phyloP scores from a whole-genome alignment of 2,113 vertebrate genomes.

The Sarotherodon lohbergeri region DNA sequence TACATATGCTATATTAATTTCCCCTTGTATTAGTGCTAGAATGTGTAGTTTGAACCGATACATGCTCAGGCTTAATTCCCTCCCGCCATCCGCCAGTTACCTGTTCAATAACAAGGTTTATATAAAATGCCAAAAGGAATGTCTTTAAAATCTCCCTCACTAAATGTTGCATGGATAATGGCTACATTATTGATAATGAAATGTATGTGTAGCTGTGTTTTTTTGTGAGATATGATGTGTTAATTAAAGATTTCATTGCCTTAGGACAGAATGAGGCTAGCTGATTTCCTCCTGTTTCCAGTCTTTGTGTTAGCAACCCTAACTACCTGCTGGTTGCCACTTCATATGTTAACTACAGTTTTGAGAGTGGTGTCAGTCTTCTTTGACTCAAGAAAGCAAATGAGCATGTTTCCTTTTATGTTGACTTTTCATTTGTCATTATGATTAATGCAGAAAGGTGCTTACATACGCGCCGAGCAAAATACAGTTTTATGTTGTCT shows the following conservation, averaged over 20 bases:
- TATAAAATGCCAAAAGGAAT: not conserved
- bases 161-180: not conserved
- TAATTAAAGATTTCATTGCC: not conserved
- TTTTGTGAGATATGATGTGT: not conserved
- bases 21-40: not conserved
- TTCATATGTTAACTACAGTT: not conserved
- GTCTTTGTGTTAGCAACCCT: not conserved
- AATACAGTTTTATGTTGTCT: slow-evolving; percentile 25
- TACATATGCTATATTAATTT: not conserved
- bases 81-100: not conserved
- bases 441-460: not conserved
- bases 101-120: not conserved
- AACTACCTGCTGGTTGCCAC: not conserved
- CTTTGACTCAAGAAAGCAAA: not conserved
- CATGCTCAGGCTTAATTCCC: not conserved
- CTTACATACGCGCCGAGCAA: not conserved
- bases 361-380: not conserved
- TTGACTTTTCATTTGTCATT: not conserved
- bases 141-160: not conserved
- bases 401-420: not conserved
- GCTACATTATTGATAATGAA: not conserved
- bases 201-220: not conserved
- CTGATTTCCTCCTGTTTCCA: not conserved
- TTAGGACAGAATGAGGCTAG: not conserved
- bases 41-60: not conserved